phyloP scores from a whole-genome alignment of 2,888 invertebrate genomes.

The Oscheius sp. region DNA sequence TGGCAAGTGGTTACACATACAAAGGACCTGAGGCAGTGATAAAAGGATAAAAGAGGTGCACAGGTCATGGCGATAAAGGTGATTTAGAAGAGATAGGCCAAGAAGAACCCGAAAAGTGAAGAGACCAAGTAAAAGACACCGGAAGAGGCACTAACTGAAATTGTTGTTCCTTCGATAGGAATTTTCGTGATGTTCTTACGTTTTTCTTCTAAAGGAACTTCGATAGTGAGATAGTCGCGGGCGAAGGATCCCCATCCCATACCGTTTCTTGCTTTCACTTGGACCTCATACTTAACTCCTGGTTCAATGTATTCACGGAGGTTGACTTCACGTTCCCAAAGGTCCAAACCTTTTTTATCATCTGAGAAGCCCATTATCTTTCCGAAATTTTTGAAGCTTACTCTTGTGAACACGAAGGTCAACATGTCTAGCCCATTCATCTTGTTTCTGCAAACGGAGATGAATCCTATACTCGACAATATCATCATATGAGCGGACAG shows the following conservation, averaged over 20 bases:
- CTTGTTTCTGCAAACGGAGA: conserved; percentile 25
- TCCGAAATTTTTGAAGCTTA: neutral
- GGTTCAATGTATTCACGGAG: conserved; percentile 36
- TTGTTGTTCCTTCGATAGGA: neutral
- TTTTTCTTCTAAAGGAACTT: conserved; percentile 12
- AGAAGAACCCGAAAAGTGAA: conserved; percentile 5
- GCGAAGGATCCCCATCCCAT: conserved; percentile 54
- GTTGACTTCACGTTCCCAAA: conserved; percentile 42
- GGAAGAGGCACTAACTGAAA: conserved; percentile 22
- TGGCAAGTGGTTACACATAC: conserved; percentile 19
- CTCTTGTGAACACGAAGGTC: conserved; percentile 19
- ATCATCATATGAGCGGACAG: conserved; percentile 34
- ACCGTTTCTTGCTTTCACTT: conserved; percentile 51
- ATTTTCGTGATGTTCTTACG: neutral
- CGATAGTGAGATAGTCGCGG: conserved; percentile 35
- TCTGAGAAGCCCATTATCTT: conserved; percentile 5
- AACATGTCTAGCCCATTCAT: conserved; percentile 23
- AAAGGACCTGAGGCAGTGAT: conserved; percentile 15
- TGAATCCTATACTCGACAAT: conserved; percentile 25
- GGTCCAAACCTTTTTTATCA: conserved; percentile 45
- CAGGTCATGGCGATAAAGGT: conserved; percentile 19
- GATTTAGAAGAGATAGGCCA: conserved; percentile 4
- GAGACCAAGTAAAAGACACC: conserved; percentile 2
- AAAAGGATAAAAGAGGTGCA: conserved; percentile 10
- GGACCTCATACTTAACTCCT: conserved; percentile 45